Conservation (phyloP, 53 echinoderm and acorn worm species). For the Zoroaster sp. region DNA sequence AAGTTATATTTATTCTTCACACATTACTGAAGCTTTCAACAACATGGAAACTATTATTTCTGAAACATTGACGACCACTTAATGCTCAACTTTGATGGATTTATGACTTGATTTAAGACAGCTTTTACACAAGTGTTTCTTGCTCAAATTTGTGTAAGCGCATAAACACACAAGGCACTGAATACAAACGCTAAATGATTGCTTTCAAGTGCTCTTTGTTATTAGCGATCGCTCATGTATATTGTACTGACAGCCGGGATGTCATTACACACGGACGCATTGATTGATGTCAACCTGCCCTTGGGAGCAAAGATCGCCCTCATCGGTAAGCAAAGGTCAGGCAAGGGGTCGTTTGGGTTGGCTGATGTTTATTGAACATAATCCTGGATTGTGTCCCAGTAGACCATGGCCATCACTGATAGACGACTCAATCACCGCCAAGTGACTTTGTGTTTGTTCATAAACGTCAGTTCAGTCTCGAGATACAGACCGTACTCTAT, state of each 20-base stretch:
- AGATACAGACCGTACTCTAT: too few species aligned
- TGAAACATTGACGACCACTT: background rate
- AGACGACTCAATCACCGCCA: slow-evolving; percentile 1
- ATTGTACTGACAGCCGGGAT: too few species aligned
- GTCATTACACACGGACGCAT: background rate
- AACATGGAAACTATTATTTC: background rate
- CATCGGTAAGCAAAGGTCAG: background rate
- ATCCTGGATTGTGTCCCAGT: slow-evolving; percentile 15
- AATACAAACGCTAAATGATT: background rate
- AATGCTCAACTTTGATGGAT: background rate
- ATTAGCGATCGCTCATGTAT: background rate
- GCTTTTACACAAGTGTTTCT: slow-evolving; percentile 29
- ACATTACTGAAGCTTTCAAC: background rate
- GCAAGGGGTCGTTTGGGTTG: background rate
- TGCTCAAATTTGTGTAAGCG: slow-evolving; percentile 29
- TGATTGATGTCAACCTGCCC: slow-evolving; percentile 26
- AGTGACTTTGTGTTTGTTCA: background rate
- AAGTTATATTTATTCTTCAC: too few species aligned
- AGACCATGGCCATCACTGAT: background rate
- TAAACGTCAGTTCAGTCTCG: background rate
- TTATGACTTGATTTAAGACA: slow-evolving; percentile 22
- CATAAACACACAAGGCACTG: background rate
- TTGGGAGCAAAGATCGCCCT: slow-evolving; percentile 40
- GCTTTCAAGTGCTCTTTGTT: background rate
- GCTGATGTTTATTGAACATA: slow-evolving; percentile 27